A percentile compares a stretch with the other conserved stretches of the same genome.
Conservation (phyloP, 2,888 invertebrate species). For the Lasioglossum morio region DNA sequence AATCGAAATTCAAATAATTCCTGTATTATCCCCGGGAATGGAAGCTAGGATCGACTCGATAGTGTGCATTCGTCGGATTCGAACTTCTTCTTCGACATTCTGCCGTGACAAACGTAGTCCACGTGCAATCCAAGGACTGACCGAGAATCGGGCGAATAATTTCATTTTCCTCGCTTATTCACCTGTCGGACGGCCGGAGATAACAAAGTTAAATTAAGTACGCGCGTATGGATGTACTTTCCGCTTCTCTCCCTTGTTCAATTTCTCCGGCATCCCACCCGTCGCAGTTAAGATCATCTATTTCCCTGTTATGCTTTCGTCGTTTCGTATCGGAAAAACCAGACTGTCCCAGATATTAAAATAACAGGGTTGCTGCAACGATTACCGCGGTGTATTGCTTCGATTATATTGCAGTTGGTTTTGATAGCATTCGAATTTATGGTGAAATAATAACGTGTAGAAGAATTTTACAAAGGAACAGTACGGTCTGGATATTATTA, state of each 20-base stretch:
- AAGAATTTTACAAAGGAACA: no score
- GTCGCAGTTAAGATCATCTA: not conserved
- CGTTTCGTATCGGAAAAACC: not conserved
- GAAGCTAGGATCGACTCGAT: conserved; percentile 21
- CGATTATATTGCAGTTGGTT: no score
- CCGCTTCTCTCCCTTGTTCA: not conserved
- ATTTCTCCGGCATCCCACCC: not conserved
- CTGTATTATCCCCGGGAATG: conserved; percentile 23
- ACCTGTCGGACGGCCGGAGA: conserved; percentile 25
- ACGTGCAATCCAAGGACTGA: conserved; percentile 3
- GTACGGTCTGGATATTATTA: no score
- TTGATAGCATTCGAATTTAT: no score
- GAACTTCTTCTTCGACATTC: conserved; percentile 26
- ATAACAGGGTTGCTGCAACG: not conserved
- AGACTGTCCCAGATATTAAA: not conserved
- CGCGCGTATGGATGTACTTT: conserved; percentile 1
- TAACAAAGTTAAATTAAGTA: conserved; percentile 49
- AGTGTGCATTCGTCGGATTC: conserved; percentile 33
- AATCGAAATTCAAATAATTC: no score
- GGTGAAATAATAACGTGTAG: no score
- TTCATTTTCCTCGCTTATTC: conserved; percentile 49
- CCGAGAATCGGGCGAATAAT: conserved; percentile 42
- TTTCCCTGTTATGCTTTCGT: not conserved
- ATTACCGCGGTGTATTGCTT: no score
- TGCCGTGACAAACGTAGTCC: conserved; percentile 2